These are phyloP conservation scores for Ormyrus nitidulus DNA, from an alignment of 2,888 invertebrate species.

Conservation along the genomic window DNA sequence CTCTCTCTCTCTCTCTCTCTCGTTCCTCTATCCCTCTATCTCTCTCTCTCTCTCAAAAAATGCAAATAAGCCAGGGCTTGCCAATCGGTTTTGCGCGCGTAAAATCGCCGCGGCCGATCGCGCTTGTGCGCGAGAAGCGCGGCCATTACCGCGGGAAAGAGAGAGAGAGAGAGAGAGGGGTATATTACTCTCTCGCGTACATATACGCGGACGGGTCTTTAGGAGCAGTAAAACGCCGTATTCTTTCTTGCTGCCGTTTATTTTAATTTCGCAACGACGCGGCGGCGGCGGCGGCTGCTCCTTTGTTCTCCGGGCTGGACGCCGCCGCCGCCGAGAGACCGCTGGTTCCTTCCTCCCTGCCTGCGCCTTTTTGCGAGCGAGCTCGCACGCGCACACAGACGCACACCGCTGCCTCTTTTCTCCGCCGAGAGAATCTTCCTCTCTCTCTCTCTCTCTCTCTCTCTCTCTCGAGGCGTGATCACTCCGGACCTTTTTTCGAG, in stretches of 20 bases:
- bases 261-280: conserved; percentile 71
- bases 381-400: no score
- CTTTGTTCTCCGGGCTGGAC: conserved; percentile 65
- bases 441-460: no score
- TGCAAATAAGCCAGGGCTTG: conserved; percentile 48
- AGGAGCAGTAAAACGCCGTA: conserved; percentile 55
- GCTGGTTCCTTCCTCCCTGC: not conserved
- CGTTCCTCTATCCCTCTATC: no score
- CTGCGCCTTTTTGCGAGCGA: not conserved
- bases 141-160: conserved; percentile 44
- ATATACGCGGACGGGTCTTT: conserved; percentile 29
- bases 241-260: conserved; percentile 71
- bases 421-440: no score
- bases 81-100: conserved; percentile 58
- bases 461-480: not conserved
- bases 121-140: conserved; percentile 33
- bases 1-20: conserved; percentile 20
- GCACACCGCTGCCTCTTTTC: no score
- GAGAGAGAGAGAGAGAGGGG: no score
- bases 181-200: not conserved
- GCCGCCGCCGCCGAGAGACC: not conserved
- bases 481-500: conserved; percentile 11
- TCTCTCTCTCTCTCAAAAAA: conserved; percentile 28
- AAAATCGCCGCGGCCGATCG: conserved; percentile 49
- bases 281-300: conserved; percentile 59